Evolutionary conservation across 2,888 invertebrate genomes (phyloP), one percentile per base, ranked within the genome.

Genomic region (Heliconius ethilla): DNA sequence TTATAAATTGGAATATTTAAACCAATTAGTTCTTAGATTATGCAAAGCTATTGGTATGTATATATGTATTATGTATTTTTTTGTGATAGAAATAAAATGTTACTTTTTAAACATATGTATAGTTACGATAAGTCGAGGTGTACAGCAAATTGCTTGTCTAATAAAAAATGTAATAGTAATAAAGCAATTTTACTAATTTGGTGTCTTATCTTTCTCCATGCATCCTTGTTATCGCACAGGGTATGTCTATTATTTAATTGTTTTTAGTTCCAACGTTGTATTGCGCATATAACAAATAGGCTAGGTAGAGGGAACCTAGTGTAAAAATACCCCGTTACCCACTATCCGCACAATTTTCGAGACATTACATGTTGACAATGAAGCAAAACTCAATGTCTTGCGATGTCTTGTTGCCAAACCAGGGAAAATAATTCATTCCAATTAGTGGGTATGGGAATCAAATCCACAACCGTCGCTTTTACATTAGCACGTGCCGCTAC

Each of bases 91-190:
- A 74, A 59, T 75, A 75, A 79, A 80, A 78, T 78, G 76, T 80
- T 79, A 80, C 74, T 81, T 83, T 81, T 69, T 75, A 79, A 83
- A 80, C 84, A 83, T 83, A 85, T 82, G 83, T 84, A 63, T 83
- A 80, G 78, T 76, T 80, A 82, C 82, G 29, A 63, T 79, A 72
- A 78, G 81, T 83, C 81, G 83, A 84, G 82, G 78, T 86, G 85
- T 86, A 86, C 85, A 85, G 84, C 83, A 83, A 78, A 84, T 83
- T 84, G 74, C 79, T 78, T 79, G 78, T 78, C 76, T 78, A 81
- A 86, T 87, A 88, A 87, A 87, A 84, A 81, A 83, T 84, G 82
- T 69, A 69, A 86, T 84, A 82, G 83, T 81, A 81, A 45, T 27
- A 55, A 75, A 73, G 73, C 66, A 72, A 62, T 82, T 82, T 81